Percentiles rank a stretch among this genome's conserved stretches.
Evolutionary conservation across 2,888 invertebrate genomes (phyloP).

Genomic region (Carterocephalus palaemon): DNA sequence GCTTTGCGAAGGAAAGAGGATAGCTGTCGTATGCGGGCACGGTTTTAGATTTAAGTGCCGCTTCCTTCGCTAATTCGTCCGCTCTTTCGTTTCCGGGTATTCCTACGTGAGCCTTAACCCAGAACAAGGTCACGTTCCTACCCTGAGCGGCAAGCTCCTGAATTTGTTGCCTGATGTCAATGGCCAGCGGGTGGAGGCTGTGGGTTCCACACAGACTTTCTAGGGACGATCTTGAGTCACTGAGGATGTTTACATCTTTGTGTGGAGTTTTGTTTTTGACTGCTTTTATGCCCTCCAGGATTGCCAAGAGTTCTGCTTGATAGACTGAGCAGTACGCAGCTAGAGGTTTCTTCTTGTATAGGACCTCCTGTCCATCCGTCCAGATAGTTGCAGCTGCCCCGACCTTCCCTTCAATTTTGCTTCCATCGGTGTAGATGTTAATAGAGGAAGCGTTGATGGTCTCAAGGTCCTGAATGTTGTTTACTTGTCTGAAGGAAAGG

Average conservation of each 20-base stretch:
- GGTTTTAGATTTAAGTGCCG: too few relatives aligned
- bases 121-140: neutral
- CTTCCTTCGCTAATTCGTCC: too few relatives aligned
- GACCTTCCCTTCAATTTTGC: neutral
- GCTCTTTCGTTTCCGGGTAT: too few relatives aligned
- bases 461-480: neutral
- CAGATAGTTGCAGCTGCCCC: neutral
- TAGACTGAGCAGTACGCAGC: neutral
- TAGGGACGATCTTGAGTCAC: neutral
- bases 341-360: neutral
- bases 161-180: neutral
- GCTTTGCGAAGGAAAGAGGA: neutral
- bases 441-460: too few relatives aligned
- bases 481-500: too few relatives aligned
- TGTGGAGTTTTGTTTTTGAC: neutral
- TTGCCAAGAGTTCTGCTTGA: neutral
- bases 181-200: neutral
- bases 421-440: conserved; percentile 1
- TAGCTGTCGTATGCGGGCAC: neutral
- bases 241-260: neutral
- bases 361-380: neutral
- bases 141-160: neutral
- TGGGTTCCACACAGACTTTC: neutral
- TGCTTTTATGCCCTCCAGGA: neutral
- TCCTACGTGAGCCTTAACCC: neutral